Conservation (phyloP, 1,140 invertebrate species). For the Panulirus ornatus region DNA sequence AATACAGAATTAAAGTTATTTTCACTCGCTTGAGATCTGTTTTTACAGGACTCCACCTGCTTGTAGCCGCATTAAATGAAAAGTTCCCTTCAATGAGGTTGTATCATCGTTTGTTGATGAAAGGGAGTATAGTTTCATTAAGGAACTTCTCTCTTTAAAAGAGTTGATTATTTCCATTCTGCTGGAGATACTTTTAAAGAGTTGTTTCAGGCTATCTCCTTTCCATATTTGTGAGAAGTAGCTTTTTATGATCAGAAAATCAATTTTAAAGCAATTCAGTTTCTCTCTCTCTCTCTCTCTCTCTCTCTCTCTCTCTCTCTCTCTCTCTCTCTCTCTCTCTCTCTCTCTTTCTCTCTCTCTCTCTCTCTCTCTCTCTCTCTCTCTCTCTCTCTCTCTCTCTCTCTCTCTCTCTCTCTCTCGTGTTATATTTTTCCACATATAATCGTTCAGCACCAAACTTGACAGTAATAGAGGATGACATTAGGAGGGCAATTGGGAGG, state of each 20-base stretch:
- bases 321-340: neutral
- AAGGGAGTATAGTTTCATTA: no score
- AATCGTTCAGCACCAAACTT: no score
- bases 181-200: neutral
- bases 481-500: no score
- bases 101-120: no score
- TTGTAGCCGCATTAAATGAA: neutral
- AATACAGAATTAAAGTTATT: neutral
- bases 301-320: conserved; percentile 1
- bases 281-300: conserved; percentile 4
- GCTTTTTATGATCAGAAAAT: neutral
- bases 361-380: neutral
- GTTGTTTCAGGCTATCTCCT: neutral
- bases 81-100: no score
- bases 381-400: neutral
- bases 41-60: neutral
- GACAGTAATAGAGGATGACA: no score
- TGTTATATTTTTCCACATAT: no score
- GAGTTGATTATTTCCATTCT: neutral
- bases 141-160: no score
- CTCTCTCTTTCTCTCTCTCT: neutral
- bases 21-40: neutral
- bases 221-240: no score
- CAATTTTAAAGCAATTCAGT: neutral
- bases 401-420: no score